Base-by-base conservation (phyloP, 2,797 vertebrate species). In the Danionella dracula region DNA sequence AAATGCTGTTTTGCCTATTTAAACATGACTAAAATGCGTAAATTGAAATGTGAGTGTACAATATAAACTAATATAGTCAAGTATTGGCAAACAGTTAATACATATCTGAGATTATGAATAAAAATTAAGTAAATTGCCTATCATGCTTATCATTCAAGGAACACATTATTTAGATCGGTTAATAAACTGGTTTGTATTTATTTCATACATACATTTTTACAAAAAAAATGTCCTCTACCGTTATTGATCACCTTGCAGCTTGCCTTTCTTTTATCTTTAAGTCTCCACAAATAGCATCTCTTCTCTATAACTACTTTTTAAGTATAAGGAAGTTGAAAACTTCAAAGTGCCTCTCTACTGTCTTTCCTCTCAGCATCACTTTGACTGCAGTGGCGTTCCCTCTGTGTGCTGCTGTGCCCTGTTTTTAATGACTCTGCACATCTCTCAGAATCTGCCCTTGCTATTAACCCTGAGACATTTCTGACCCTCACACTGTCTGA, bases 371-470 rank as follows among this genome's bases (percentile, higher is more conserved):
- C 13, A 20, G 41, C 13, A 20, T 48, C 41, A 40, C 8, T 29
- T 12, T 35, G 31, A 37, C 50, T 48, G 15, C 37, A 13, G 21
- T 19, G 5, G 42, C 9, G 1, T 40, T 55, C 34, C 42, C 32
- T 48, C 21, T 44, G 50, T 21, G 38, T 37, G 50, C 50, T 49
- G 35, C 42, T 60, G 27, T 54, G 49, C 6, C 49, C 32, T 48
- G 53, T 66, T 66, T 64, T 56, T 57, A 66, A 66, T 66, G 42
- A 66, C 23, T 9, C 48, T 32, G 23, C 27, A 53, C 17, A 13
- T 55, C 23, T 19, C 23, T 29, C 10, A 42, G 54, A 27, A 62
- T 55, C 42, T 48, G 48, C 40, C 41, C 57, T 67, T 23, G 12
- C 16, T 16, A 66, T 68, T 67, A 61, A 46, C 42, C 45, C 34